These are phyloP conservation scores for Chironomus striatipennis DNA, from an alignment of 1,140 invertebrate species.

Conservation along the genomic window DNA sequence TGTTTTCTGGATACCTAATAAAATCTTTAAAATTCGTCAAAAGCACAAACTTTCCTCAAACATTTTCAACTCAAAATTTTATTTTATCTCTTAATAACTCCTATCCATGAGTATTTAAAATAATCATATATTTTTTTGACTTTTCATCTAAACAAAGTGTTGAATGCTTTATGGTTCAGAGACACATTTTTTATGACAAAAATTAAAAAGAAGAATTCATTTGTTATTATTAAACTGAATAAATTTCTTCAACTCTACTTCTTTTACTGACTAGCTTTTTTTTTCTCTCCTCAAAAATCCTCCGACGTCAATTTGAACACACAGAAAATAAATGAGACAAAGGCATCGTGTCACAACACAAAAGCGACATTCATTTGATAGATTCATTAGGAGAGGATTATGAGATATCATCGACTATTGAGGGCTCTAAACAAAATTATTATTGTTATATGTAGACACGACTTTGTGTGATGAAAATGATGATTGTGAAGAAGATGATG, in stretches of 20 bases:
- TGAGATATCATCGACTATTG: not conserved
- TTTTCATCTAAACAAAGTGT: not conserved
- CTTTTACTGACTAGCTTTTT: not conserved
- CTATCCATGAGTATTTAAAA: too few relatives aligned
- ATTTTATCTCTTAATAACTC: too few relatives aligned
- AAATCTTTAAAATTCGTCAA: too few relatives aligned
- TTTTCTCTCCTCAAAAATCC: not conserved
- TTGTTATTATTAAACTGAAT: not conserved
- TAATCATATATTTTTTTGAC: too few relatives aligned
- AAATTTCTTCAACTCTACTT: not conserved
- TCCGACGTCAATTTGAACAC: too few relatives aligned
- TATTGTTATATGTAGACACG: not conserved
- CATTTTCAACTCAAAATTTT: too few relatives aligned
- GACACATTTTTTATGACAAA: not conserved
- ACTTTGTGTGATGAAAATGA: too few relatives aligned
- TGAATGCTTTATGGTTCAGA: conserved; percentile 23
- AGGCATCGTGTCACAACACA: not conserved
- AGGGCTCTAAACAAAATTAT: not conserved
- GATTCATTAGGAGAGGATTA: conserved; percentile 19
- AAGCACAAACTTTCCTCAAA: too few relatives aligned
- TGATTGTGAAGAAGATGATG: too few relatives aligned
- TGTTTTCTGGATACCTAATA: too few relatives aligned
- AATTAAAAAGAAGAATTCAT: not conserved
- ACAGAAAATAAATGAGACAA: too few relatives aligned
- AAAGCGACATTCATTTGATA: conserved; percentile 10